Percentiles rank a stretch among this genome's conserved stretches.
Conservation (phyloP, 1,140 invertebrate species). For the Lepidostoma basale region DNA sequence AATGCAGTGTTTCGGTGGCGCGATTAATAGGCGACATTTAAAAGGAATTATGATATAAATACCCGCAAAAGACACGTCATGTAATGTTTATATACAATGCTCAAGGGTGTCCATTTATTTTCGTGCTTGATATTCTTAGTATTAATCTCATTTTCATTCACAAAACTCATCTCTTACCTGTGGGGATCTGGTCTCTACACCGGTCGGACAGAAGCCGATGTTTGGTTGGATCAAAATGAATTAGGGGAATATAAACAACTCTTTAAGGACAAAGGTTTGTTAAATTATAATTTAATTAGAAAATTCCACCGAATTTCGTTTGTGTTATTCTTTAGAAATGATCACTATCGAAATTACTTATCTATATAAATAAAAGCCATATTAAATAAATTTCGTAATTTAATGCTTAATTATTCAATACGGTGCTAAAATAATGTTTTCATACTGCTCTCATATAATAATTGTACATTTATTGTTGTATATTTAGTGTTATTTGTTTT, state of each 20-base stretch:
- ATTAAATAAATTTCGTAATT: no score
- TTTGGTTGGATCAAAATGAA: slow-evolving; percentile 74
- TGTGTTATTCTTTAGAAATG: no score
- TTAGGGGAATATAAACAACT: slow-evolving; percentile 69
- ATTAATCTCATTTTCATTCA: slow-evolving; percentile 39
- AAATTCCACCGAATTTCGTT: no score
- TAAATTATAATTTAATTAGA: not conserved
- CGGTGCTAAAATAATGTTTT: no score
- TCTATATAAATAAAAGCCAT: no score
- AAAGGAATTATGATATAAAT: slow-evolving; percentile 14
- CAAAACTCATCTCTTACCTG: slow-evolving; percentile 38
- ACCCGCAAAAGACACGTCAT: not conserved
- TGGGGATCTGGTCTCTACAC: slow-evolving; percentile 51
- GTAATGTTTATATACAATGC: slow-evolving; percentile 39
- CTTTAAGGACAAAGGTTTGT: slow-evolving; percentile 73
- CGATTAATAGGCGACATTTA: slow-evolving; percentile 5
- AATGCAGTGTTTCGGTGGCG: not conserved
- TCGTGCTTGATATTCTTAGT: slow-evolving; percentile 25
- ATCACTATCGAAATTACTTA: no score
- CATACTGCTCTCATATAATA: no score
- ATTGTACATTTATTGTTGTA: no score
- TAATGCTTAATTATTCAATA: no score
- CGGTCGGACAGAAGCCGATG: slow-evolving; percentile 67
- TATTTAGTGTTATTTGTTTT: no score
- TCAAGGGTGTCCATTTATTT: slow-evolving; percentile 38